phyloP scores from a whole-genome alignment of 2,797 vertebrate genomes.

The Carapus acus region DNA sequence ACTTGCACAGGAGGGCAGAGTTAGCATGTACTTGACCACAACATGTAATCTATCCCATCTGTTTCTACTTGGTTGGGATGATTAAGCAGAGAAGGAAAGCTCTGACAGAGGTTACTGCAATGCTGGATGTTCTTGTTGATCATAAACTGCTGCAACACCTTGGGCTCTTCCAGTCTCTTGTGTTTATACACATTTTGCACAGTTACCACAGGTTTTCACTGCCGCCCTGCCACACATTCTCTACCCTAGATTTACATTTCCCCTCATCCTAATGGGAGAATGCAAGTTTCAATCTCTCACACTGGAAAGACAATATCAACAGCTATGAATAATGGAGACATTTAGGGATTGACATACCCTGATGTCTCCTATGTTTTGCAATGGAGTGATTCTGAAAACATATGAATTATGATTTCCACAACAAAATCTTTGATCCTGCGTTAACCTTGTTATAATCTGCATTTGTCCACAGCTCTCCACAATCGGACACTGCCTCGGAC shows the following conservation, averaged over 20 bases:
- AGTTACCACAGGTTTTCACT: not conserved
- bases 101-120: not conserved
- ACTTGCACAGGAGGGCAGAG: constrained; percentile 1
- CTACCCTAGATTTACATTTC: not conserved
- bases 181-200: not conserved
- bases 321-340: too few species aligned
- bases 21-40: not conserved
- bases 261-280: too few species aligned
- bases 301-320: too few species aligned
- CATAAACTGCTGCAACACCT: not conserved
- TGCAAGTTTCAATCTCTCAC: too few species aligned
- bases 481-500: constrained; percentile 57
- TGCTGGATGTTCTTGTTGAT: constrained; percentile 5
- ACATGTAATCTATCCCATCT: not conserved
- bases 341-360: too few species aligned
- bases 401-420: too few species aligned
- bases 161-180: not conserved
- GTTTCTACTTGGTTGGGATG: constrained; percentile 2
- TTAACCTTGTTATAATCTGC: constrained; percentile 7
- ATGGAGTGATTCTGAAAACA: too few species aligned
- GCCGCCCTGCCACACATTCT: not conserved
- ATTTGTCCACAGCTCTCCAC: constrained; percentile 54
- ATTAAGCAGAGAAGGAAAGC: not conserved
- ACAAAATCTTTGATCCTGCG: constrained; percentile 5
- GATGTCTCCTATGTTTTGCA: too few species aligned